These are phyloP conservation scores for Carassius carassius DNA, from an alignment of 2,113 vertebrate genomes.

Conservation along the genomic window DNA sequence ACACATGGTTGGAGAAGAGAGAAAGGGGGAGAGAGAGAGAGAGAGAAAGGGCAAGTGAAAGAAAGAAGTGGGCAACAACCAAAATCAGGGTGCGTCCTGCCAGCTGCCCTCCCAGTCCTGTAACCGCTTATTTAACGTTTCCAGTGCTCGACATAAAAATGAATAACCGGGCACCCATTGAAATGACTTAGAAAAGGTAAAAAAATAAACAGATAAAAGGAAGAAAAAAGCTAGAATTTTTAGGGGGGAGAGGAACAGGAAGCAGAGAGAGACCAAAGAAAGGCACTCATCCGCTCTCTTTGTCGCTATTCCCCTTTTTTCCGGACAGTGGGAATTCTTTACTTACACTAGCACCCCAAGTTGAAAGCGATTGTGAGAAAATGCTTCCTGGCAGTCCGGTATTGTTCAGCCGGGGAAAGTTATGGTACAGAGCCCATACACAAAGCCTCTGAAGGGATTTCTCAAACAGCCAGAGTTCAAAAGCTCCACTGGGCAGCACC, in stretches of 20 bases:
- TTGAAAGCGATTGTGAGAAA: conserved; percentile 61
- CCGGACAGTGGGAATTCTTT: conserved; percentile 55
- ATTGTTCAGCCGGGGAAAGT: conserved; percentile 69
- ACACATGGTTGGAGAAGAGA: conserved; percentile 39
- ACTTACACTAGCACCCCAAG: conserved; percentile 56
- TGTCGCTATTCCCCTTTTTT: conserved; percentile 51
- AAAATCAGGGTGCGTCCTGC: conserved; percentile 72
- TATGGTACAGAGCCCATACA: conserved; percentile 75
- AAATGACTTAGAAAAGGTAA: conserved; percentile 40
- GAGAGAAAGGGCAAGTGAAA: conserved; percentile 61
- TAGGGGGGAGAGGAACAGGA: background rate
- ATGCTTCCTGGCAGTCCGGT: conserved; percentile 55
- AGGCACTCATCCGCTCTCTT: conserved; percentile 56
- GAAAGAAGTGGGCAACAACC: conserved; percentile 55
- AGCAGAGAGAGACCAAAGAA: conserved; percentile 58
- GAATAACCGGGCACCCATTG: background rate
- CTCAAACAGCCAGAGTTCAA: conserved; percentile 73
- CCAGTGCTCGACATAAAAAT: background rate
- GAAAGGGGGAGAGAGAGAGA: conserved; percentile 59
- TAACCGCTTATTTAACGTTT: conserved; percentile 46
- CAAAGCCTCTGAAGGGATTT: conserved; percentile 74
- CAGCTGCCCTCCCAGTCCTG: conserved; percentile 61
- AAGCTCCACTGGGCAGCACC: conserved; percentile 69
- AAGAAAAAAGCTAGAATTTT: background rate
- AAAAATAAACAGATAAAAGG: conserved; percentile 12